Evolutionary conservation across 2,888 invertebrate species (phyloP), one percentile per base, ranked within the genome.

Genomic region (Leptopilina syphax): DNA sequence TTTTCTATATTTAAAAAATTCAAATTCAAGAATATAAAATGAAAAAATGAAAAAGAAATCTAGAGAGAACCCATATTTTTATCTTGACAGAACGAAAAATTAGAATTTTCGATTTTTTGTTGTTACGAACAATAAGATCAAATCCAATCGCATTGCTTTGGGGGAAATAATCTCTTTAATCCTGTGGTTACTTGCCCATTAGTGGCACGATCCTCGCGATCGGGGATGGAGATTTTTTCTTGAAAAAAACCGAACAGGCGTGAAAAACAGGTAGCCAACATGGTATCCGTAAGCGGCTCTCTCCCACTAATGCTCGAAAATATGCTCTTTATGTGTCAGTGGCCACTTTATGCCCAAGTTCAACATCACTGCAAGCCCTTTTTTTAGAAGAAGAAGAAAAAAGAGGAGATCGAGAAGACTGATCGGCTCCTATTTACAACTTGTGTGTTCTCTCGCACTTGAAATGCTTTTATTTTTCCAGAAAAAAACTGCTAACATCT

Each of bases 261-360:
- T 86, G 87, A 89, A 89, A 44, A 84, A 86, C 86, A 86, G 87
- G 87, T 87, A 87, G 87, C 84, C 44, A 50, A 68, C 57, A 67
- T 78, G 60, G 78, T 76, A 76, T 68, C 63, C 78, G 4, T 34
- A 34, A 77, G 76, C 44, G 78, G 77, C 63, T 44, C 63, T 44
- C 81, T 24, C 50, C 10, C 7, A 78, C 88, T 91, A 91, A 91
- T 90, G 83, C 90, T 85, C 86, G 78, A 88, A 91, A 91, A 90
- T 90, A 90, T 91, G 91, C 90, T 89, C 89, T 91, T 91, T 90
- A 91, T 91, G 91, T 91, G 91, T 91, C 91, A 91, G 90, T 91
- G 88, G 89, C 89, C 90, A 90, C 90, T 91, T 89, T 89, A 86
- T 89, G 85, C 86, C 81, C 67, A 83, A 63, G 80, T 86, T 87